Percentiles rank a stretch among this genome's conserved stretches.
phyloP scores from a whole-genome alignment of 2,113 vertebrate species.

The Struthio camelus region DNA sequence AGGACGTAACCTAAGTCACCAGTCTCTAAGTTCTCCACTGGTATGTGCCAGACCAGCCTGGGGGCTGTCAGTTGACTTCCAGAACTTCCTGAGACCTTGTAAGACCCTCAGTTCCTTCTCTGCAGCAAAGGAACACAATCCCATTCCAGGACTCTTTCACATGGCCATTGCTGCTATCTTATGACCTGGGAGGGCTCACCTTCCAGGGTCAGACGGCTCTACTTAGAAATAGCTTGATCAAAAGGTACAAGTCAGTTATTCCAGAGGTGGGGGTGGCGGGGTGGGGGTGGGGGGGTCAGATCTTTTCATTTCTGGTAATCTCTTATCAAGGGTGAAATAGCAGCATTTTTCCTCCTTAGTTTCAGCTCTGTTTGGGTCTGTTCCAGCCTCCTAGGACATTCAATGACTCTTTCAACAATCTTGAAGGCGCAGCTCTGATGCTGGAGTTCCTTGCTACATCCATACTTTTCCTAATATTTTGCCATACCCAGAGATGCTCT shows the following conservation, averaged over 20 bases:
- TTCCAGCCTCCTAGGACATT: background rate
- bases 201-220: background rate
- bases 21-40: fast-evolving
- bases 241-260: background rate
- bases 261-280: background rate
- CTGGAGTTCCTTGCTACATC: background rate
- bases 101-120: background rate
- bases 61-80: background rate
- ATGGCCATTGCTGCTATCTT: background rate
- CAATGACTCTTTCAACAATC: background rate
- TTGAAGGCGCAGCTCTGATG: background rate
- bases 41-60: background rate
- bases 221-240: background rate
- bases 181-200: background rate
- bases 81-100: background rate
- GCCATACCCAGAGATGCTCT: fast-evolving
- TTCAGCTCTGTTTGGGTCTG: background rate
- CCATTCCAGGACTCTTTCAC: background rate
- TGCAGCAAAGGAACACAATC: background rate
- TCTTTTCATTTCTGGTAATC: background rate
- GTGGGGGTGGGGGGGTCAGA: background rate
- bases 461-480: background rate
- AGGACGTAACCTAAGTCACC: background rate
- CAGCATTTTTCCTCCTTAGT: background rate
- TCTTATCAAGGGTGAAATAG: background rate